Evolutionary conservation across 37 sponge, comb jelly and placozoan genomes (phyloP), one percentile per base, ranked within the genome.

Genomic region (Spongilla lacustris): DNA sequence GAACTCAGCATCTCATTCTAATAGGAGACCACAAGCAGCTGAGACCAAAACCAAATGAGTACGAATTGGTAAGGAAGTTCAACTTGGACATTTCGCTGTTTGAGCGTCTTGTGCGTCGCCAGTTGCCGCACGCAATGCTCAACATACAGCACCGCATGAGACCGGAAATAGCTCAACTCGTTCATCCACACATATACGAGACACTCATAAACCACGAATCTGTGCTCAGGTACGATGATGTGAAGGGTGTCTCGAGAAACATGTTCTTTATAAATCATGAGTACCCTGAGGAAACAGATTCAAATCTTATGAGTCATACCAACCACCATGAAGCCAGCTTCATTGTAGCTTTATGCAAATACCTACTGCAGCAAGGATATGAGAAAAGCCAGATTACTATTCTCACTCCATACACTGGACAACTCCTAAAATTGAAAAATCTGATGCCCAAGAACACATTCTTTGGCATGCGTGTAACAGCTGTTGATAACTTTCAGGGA

Each of bases 1-100:
- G 84, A 23, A 88, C 91, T 0, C 88, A 98, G 86, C 95, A 96
- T 26, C 91, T 98, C 8, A 94, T 98, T 70, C 91, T 98, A 21
- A 96, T 98, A 46, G 98, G 98, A 78, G 98, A 98, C 68, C 98
- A 98, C 86, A 87, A 96, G 70, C 98, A 98, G 79, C 91, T 98
- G 12, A 82, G 96, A 66, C 98, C 98, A 14, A 90, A 92, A 36
- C 88, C 90, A 9, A 92, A 96, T 58, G 89, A 85, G 27, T 96
- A 94, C 86, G 80, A 90, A 2, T 78, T 98, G 27, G 90, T 87
- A 22, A 88, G 88, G 67, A 78, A 98, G 14, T 92, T 81, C 83
- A 88, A 98, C 38, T 76, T 98, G 32, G 91, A 94, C 37, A 87
- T 96, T 25, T 96, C 96, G 24, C 85, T 98, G 75, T 94, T 98